phyloP scores from a whole-genome alignment of 2,888 invertebrate genomes.

The Idaea straminata region DNA sequence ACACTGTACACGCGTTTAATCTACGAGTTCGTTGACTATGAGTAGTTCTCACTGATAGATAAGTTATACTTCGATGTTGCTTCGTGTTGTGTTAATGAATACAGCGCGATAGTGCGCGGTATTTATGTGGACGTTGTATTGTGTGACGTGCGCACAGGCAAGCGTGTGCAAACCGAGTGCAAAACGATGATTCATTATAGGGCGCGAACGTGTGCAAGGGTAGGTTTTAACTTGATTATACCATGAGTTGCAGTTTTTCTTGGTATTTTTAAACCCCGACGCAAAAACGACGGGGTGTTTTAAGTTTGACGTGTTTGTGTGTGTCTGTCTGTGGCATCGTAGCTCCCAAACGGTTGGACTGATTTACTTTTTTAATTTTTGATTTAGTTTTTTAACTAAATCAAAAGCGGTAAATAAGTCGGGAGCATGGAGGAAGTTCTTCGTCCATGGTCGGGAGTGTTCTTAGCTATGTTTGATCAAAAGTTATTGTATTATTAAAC shows the following conservation, averaged over 20 bases:
- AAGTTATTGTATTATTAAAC: too few species aligned
- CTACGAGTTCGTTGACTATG: neutral
- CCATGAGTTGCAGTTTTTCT: neutral
- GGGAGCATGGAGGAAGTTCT: too few species aligned
- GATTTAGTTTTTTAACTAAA: too few species aligned
- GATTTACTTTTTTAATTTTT: too few species aligned
- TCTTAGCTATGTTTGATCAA: too few species aligned
- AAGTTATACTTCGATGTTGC: neutral
- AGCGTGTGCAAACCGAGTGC: slow-evolving; percentile 1
- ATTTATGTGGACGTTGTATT: neutral
- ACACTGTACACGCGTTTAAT: neutral
- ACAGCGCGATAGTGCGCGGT: neutral
- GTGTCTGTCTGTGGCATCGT: too few species aligned
- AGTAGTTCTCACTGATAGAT: neutral
- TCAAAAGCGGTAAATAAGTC: too few species aligned
- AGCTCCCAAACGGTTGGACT: too few species aligned
- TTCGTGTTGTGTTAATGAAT: neutral
- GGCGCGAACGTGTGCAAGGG: neutral
- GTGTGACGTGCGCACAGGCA: neutral
- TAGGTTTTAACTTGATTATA: neutral
- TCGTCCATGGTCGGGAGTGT: too few species aligned
- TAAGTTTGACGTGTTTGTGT: too few species aligned
- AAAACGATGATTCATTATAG: neutral
- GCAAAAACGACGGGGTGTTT: too few species aligned
- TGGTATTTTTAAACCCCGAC: too few species aligned